These are phyloP conservation scores for Drosophila longiperda DNA, from an alignment of 2,888 invertebrate genomes.

Conservation along the genomic window DNA sequence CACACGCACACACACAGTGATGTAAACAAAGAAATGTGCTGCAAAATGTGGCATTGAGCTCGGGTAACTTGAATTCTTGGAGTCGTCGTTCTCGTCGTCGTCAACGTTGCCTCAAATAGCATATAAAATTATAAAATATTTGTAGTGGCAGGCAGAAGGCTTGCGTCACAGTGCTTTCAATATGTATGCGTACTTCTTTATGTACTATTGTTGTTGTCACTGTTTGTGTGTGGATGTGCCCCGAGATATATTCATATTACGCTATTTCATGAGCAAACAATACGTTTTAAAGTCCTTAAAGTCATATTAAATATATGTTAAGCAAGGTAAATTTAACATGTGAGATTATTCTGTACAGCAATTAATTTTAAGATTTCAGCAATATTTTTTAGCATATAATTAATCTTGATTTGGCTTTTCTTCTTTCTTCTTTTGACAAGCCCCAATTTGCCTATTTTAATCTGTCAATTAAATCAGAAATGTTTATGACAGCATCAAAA, in stretches of 20 bases:
- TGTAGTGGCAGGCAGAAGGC: constrained; percentile 48
- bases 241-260: neutral
- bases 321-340: neutral
- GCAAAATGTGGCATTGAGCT: constrained; percentile 31
- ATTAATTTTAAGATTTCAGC: neutral
- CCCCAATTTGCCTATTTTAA: constrained; percentile 23
- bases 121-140: constrained; percentile 71
- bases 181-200: constrained; percentile 28
- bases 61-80: constrained; percentile 19
- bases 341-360: neutral
- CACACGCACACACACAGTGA: constrained; percentile 13
- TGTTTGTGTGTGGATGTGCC: constrained; percentile 6
- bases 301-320: neutral
- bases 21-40: constrained; percentile 10
- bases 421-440: neutral
- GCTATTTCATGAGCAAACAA: constrained; percentile 6
- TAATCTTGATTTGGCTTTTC: neutral
- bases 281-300: neutral
- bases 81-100: constrained; percentile 26
- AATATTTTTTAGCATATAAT: neutral
- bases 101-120: constrained; percentile 50
- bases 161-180: constrained; percentile 37
- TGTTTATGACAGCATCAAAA: constrained; percentile 29
- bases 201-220: constrained; percentile 5
- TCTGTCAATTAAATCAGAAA: constrained; percentile 40